These are phyloP conservation scores for Coturnix japonica DNA, from an alignment of 2,113 vertebrate species.

Conservation along the genomic window DNA sequence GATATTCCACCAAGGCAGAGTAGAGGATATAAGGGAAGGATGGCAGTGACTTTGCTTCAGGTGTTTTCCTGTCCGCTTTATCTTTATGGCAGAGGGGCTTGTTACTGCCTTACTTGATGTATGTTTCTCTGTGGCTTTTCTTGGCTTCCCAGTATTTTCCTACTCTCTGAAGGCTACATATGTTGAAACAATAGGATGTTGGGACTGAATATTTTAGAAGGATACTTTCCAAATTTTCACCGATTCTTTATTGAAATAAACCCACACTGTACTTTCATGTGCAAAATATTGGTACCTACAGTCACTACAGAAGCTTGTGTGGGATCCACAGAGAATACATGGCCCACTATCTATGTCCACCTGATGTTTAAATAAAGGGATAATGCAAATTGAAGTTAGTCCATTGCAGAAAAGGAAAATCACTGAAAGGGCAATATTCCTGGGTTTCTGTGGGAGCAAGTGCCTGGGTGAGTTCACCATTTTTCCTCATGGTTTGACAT, in stretches of 20 bases:
- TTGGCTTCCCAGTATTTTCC: neutral
- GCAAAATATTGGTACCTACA: neutral
- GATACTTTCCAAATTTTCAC: neutral
- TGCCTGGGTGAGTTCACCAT: neutral
- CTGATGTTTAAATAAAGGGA: neutral
- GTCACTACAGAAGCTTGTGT: neutral
- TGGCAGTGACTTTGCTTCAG: neutral
- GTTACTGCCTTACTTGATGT: neutral
- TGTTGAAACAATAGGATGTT: accelerated
- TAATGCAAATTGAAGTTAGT: neutral
- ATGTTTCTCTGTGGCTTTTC: neutral
- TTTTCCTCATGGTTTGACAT: neutral
- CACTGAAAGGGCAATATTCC: neutral
- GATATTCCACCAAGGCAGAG: neutral
- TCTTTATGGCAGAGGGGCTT: neutral
- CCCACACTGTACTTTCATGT: neutral
- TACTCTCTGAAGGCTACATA: neutral
- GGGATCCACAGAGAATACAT: neutral
- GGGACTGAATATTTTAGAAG: neutral
- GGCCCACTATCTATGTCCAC: neutral
- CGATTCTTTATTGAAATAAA: constrained; percentile 13
- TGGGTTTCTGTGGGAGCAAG: neutral
- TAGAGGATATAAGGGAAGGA: neutral
- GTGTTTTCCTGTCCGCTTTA: neutral
- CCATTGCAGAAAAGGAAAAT: neutral